Evolutionary conservation across 2,113 vertebrate genomes (phyloP).

Genomic region (Macrotis lagotis): DNA sequence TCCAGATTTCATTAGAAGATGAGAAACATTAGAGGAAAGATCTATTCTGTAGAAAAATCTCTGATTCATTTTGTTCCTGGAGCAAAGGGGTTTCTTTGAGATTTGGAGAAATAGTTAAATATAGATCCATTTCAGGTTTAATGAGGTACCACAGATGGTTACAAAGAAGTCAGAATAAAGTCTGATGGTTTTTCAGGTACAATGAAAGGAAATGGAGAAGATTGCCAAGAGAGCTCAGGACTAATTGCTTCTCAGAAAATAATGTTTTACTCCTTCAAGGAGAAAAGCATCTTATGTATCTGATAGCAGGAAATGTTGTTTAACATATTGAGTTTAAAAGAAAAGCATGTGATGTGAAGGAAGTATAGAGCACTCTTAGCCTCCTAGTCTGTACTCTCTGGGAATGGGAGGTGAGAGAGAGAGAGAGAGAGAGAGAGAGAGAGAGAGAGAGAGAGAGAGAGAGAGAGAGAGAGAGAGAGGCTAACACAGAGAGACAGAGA

Average conservation of each 20-base stretch:
- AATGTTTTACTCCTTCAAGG: background rate
- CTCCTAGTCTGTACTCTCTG: background rate
- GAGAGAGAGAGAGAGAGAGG: too few species aligned
- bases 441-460: too few species aligned
- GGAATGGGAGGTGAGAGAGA: background rate
- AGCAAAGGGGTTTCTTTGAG: background rate
- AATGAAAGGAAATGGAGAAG: background rate
- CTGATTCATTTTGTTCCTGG: background rate
- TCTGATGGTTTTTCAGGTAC: background rate
- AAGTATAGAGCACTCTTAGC: background rate
- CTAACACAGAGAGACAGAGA: too few species aligned
- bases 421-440: too few species aligned
- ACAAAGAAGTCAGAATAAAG: background rate
- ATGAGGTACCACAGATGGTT: background rate
- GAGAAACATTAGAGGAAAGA: background rate
- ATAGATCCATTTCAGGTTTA: background rate
- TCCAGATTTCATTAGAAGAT: background rate
- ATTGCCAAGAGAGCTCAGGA: background rate
- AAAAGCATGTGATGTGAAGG: background rate
- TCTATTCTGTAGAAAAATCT: background rate
- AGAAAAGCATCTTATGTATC: background rate
- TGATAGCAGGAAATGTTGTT: background rate
- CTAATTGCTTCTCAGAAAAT: background rate
- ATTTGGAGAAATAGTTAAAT: background rate
- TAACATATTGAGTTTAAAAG: background rate